Conservation (phyloP, 1,140 invertebrate species). For the Pseudomyrmex gracilis region DNA sequence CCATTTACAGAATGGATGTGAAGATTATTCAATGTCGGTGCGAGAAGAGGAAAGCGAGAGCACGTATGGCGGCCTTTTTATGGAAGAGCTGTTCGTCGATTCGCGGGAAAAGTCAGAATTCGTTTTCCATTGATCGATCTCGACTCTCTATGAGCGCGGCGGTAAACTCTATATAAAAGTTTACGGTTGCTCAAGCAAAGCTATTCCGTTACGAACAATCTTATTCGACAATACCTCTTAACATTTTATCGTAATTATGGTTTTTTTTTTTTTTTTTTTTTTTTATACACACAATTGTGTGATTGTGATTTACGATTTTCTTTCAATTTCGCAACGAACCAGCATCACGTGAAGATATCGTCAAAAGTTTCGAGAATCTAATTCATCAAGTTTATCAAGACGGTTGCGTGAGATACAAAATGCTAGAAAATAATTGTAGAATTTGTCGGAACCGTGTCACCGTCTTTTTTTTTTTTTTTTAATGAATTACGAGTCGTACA, state of each 20-base stretch:
- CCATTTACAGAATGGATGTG: slow-evolving; percentile 59
- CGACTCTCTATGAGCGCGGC: background rate
- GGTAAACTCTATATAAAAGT: background rate
- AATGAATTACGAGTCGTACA: slow-evolving; percentile 34
- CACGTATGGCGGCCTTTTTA: slow-evolving; percentile 29
- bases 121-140: slow-evolving; percentile 27
- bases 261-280: background rate
- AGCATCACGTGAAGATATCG: background rate
- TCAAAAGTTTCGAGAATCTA: background rate
- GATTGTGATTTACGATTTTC: too few relatives aligned
- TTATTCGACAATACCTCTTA: background rate
- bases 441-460: background rate
- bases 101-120: slow-evolving; percentile 41
- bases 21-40: slow-evolving; percentile 54
- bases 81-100: slow-evolving; percentile 37
- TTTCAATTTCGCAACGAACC: background rate
- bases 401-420: background rate
- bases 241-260: too few relatives aligned
- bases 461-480: slow-evolving; percentile 5
- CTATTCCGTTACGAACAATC: background rate
- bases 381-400: background rate
- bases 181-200: background rate
- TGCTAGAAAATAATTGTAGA: background rate
- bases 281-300: background rate
- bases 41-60: background rate